Conservation (phyloP, 1,140 invertebrate genomes). For the Ridgeia piscesae region DNA sequence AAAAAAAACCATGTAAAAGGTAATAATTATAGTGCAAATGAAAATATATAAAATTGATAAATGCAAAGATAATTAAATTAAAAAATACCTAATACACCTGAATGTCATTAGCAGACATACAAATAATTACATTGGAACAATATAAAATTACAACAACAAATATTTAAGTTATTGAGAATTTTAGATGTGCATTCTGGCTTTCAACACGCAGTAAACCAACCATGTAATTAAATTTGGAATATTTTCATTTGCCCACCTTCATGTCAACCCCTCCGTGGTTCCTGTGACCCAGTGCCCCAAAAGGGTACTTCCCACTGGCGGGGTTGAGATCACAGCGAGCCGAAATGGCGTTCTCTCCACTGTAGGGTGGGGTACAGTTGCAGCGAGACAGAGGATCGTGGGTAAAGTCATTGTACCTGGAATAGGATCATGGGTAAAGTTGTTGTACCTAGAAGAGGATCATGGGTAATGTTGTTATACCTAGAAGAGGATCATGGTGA, state of each 20-base stretch:
- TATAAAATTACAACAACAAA: no score
- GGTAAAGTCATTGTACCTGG: conserved; percentile 71
- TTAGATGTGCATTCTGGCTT: no score
- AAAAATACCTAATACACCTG: not conserved
- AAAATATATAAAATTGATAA: no score
- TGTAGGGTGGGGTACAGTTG: conserved; percentile 73
- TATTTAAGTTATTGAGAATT: no score
- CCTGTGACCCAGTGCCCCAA: conserved; percentile 67
- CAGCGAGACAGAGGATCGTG: conserved; percentile 72
- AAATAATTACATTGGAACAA: not conserved
- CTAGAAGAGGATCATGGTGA: conserved; percentile 68
- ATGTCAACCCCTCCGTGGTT: conserved; percentile 69
- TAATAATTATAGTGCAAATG: no score
- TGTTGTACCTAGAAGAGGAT: conserved; percentile 71
- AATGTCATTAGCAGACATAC: not conserved
- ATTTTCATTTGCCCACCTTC: conserved; percentile 61
- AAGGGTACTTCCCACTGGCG: conserved; percentile 68
- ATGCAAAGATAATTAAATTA: not conserved
- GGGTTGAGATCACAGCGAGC: conserved; percentile 73
- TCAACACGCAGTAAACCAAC: no score
- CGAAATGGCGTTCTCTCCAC: conserved; percentile 72
- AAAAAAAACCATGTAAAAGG: no score
- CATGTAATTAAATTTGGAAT: not conserved
- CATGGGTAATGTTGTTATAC: conserved; percentile 74
- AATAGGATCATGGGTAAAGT: conserved; percentile 72